Evolutionary conservation across 2,888 invertebrate species (phyloP), one percentile per base, ranked within the genome.

Genomic region (Penaeus monodon): DNA sequence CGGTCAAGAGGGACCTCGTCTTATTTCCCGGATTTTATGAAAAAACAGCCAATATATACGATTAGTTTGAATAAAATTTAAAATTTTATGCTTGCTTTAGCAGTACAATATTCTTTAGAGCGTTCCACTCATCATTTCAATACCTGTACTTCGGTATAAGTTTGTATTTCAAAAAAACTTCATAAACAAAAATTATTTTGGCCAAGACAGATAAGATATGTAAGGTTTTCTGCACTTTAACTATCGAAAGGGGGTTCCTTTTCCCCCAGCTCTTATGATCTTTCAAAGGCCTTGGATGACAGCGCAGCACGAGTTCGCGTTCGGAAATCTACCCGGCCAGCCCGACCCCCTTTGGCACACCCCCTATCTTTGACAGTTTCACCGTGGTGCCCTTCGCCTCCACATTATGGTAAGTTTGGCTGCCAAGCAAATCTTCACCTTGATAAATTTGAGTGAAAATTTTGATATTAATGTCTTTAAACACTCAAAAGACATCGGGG

Each of bases 341-440:
- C 29, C 74, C 20, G 10, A 33, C 74, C 12, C 22, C 38, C 29
- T 29, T 44, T 14, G 38, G 12, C 29, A 24, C 74, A 29, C 74
- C 74, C 22, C 10, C 74, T 44, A 44, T 33, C 74, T 74, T 74
- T 29, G 74, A 74, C 29, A 74, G 38, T 33, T 74, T 74, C 74
- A 74, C 29, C 24, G 24, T 74, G 74, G 74, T 10, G 74, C 74
- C 33, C 29, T 29, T 74, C 74, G 74, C 24, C 20, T 33, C 29
- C 33, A 12, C 27, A 70, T 70, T 70, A 22, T n/a, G 12, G 73
- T 29, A 22, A 70, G 17, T 22, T 70, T 22, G 29, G 33, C 20
- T 29, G 74, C 74, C 74, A 74, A 29, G 74, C 74, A 74, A 74
- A 74, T 33, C 10, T 27, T 74, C 74, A 74, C 33, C 12, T 22